These are phyloP conservation scores for Paramormyrops kingsleyae DNA, from an alignment of 2,113 vertebrate genomes.

Conservation along the genomic window DNA sequence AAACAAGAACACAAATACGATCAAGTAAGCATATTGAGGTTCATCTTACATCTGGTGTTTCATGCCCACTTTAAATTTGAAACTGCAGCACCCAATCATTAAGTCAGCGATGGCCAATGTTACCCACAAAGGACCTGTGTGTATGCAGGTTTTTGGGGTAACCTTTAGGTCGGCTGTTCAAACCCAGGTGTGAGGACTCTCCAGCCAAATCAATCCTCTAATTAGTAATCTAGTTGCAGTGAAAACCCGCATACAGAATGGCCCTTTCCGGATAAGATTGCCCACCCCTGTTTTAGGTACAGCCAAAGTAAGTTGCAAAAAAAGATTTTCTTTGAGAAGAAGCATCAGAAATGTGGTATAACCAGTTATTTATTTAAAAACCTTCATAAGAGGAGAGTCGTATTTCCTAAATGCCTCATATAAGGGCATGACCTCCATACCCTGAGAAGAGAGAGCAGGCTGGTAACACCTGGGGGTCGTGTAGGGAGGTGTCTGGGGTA, in stretches of 20 bases:
- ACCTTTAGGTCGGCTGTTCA: too few relatives aligned
- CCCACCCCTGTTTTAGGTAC: too few relatives aligned
- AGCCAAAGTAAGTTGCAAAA: not conserved
- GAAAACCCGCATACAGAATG: too few relatives aligned
- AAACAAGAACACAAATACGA: too few relatives aligned
- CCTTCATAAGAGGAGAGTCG: not conserved
- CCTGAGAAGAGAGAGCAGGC: not conserved
- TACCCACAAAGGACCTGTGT: too few relatives aligned
- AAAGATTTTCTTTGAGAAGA: not conserved
- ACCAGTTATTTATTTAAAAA: not conserved
- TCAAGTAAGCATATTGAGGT: too few relatives aligned
- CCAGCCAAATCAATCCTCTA: too few relatives aligned
- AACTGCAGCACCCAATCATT: not conserved
- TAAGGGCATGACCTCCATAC: not conserved
- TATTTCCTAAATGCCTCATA: not conserved
- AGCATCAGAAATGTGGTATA: not conserved
- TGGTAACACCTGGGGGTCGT: not conserved
- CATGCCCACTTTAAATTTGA: not conserved
- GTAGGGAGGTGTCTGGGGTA: not conserved
- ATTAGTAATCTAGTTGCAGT: too few relatives aligned
- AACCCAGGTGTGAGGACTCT: too few relatives aligned
- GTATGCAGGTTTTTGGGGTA: too few relatives aligned
- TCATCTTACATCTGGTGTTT: not conserved
- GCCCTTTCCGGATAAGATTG: too few relatives aligned
- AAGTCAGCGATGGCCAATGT: too few relatives aligned